Evolutionary conservation across 1,140 invertebrate genomes (phyloP).

Genomic region (Harlomillsia oculata): DNA sequence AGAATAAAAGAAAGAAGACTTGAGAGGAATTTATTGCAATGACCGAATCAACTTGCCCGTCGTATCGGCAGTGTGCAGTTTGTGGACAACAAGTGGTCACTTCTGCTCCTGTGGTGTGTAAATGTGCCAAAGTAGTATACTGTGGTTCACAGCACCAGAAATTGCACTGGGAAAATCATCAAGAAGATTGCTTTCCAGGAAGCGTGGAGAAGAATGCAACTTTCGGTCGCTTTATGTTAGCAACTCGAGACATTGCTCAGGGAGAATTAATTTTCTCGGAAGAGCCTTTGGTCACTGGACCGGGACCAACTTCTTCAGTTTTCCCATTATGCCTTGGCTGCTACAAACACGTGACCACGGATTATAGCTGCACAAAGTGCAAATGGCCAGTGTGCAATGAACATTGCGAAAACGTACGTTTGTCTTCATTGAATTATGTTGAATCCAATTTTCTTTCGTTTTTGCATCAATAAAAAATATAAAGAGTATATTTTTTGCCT

Average conservation of each 20-base stretch:
- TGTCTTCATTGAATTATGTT: neutral
- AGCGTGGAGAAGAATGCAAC: conserved; percentile 42
- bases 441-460: neutral
- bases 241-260: conserved; percentile 57
- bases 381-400: conserved; percentile 38
- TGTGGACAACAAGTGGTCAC: no score
- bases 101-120: no score
- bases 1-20: no score
- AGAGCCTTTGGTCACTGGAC: conserved; percentile 48
- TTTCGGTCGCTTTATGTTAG: conserved; percentile 59
- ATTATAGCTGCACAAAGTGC: conserved; percentile 35
- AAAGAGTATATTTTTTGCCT: no score
- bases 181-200: conserved; percentile 38
- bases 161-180: conserved; percentile 40
- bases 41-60: no score
- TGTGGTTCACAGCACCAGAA: conserved; percentile 40
- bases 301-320: conserved; percentile 41
- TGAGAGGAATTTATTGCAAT: no score
- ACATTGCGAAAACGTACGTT: conserved; percentile 20
- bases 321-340: conserved; percentile 52
- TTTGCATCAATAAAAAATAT: no score
- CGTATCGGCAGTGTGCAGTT: no score
- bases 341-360: conserved; percentile 34
- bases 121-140: conserved; percentile 37
- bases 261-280: conserved; percentile 61